Evolutionary conservation across 2,113 vertebrate species (phyloP).

Genomic region (Ondatra zibethicus): DNA sequence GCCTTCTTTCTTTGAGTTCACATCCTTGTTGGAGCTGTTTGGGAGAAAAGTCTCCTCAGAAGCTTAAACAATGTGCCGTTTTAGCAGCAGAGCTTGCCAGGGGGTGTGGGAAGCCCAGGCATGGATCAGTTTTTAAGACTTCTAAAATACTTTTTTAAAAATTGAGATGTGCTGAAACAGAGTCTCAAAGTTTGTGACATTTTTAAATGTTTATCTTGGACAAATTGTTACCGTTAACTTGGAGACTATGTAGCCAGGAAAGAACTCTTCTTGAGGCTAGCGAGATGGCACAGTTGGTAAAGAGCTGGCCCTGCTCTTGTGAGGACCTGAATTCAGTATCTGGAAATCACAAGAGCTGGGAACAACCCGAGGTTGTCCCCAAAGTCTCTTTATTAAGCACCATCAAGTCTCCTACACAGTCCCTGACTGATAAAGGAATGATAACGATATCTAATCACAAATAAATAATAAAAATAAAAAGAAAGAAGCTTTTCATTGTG

Average conservation of each 20-base stretch:
- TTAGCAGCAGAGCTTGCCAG: background rate
- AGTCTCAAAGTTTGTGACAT: conserved; percentile 17
- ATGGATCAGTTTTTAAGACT: conserved; percentile 11
- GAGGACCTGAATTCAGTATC: background rate
- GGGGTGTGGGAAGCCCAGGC: background rate
- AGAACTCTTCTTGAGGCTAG: background rate
- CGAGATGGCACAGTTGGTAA: background rate
- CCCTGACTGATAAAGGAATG: background rate
- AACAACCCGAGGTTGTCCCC: background rate
- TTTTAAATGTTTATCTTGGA: conserved; percentile 36
- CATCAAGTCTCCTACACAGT: background rate
- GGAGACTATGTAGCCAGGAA: conserved; percentile 1
- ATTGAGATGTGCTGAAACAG: background rate
- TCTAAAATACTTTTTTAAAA: background rate
- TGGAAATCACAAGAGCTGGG: background rate
- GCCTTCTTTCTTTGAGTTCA: conserved; percentile 1
- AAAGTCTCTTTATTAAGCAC: background rate
- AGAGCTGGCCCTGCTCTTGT: background rate
- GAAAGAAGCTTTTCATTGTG: background rate
- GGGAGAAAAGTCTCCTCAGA: background rate
- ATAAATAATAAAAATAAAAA: background rate
- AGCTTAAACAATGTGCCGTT: background rate
- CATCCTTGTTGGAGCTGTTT: background rate
- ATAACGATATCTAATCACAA: background rate
- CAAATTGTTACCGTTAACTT: conserved; percentile 14